Evolutionary conservation across 2,888 invertebrate species (phyloP), one percentile per base, ranked within the genome.

Genomic region (Tenthredo notha): DNA sequence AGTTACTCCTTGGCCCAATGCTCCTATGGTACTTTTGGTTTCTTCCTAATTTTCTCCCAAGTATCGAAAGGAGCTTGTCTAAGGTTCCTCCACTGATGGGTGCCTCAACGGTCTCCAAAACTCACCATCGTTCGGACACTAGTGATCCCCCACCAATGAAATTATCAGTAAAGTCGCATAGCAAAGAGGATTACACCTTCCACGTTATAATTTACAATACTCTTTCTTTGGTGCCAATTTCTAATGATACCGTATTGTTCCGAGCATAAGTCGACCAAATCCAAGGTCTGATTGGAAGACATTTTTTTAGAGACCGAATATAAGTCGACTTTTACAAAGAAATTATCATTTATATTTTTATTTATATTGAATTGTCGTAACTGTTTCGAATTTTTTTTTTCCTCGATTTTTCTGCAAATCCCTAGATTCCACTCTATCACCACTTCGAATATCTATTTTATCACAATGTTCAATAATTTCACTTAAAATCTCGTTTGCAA

Each of bases 71-170:
- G 29, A 54, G 77, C 29, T 77, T 54, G 33, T 77, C 54, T 7
- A 9, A 77, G n/a, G n/a, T 77, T 77, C 54, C 54, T 50, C 33
- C 25, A 40, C 54, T 29, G 18, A 33, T 18, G 21, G n/a, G 7
- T 12, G 33, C 29, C 77, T 77, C 54, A 18, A 18, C 2, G 54
- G 50, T 77, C 29, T 54, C 54, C 54, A n/a, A 29, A 77, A 50
- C 18, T 77, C 77, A 77, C 54, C 77, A 33, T 33, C 77, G 25
- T 43, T 43, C 72, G 43, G 21, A 74, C 40, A 25, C 72, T 74
- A 74, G 43, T 74, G 43, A 74, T 70, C 21, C 40, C 72, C 72
- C 72, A 74, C 72, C 72, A 74, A 43, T 74, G 40, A 74, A 43
- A 74, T 74, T 43, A 10, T 43, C 72, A 74, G 43, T 74, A 74